phyloP scores from a whole-genome alignment of 2,797 vertebrate genomes.

The Epinephelus coioides region DNA sequence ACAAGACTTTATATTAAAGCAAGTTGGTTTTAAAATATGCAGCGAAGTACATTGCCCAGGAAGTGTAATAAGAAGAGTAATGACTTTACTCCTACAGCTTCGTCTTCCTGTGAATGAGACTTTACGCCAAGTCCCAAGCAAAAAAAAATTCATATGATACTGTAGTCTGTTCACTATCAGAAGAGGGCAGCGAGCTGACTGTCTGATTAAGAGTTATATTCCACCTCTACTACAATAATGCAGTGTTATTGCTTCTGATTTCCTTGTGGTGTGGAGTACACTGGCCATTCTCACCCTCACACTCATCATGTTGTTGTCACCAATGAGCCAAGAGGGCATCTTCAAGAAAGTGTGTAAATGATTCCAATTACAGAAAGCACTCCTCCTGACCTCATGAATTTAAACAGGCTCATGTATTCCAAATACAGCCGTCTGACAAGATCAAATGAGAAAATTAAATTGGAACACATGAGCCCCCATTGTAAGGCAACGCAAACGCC shows the following conservation, averaged over 20 bases:
- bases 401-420: constrained; percentile 82
- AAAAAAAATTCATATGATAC: background rate
- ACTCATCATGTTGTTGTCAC: constrained; percentile 33
- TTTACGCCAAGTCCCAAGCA: background rate
- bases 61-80: no score
- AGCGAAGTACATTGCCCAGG: no score
- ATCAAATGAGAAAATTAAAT: constrained; percentile 75
- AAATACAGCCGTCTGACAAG: constrained; percentile 67
- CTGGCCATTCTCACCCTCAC: constrained; percentile 1
- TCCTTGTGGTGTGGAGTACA: background rate
- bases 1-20: no score
- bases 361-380: constrained; percentile 69
- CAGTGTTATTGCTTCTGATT: background rate
- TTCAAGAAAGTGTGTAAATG: constrained; percentile 66
- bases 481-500: constrained; percentile 37
- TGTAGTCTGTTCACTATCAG: background rate
- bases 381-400: constrained; percentile 79
- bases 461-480: constrained; percentile 34
- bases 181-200: background rate
- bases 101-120: background rate
- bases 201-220: background rate
- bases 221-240: background rate
- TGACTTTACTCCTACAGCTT: no score
- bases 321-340: constrained; percentile 39
- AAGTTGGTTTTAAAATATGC: no score